Conservation (phyloP, 1,140 invertebrate species). For the Macrocentrus cingulum region DNA sequence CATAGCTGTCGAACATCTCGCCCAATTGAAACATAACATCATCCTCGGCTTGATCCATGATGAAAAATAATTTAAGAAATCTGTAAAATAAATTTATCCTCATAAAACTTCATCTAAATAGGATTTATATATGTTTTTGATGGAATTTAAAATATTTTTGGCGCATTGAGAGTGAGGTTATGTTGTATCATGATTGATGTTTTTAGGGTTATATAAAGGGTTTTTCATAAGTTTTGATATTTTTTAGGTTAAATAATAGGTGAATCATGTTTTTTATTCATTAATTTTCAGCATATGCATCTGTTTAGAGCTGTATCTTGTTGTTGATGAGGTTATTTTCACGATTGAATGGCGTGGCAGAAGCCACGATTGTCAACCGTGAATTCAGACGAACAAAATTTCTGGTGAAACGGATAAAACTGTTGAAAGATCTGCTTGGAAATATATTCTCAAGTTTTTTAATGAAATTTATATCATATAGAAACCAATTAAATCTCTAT, state of each 20-base stretch:
- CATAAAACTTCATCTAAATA: background rate
- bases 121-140: too few relatives aligned
- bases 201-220: too few relatives aligned
- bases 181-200: too few relatives aligned
- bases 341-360: constrained; percentile 53
- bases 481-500: background rate
- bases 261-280: constrained; percentile 7
- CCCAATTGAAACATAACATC: constrained; percentile 49
- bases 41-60: constrained; percentile 35
- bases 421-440: background rate
- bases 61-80: constrained; percentile 20
- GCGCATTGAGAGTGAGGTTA: too few relatives aligned
- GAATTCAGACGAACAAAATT: constrained; percentile 49
- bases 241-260: too few relatives aligned
- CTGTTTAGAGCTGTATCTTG: constrained; percentile 5
- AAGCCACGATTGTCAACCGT: constrained; percentile 53
- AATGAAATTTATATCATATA: background rate
- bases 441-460: background rate
- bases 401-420: constrained; percentile 42
- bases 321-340: constrained; percentile 38
- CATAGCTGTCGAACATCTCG: constrained; percentile 55
- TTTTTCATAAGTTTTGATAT: too few relatives aligned
- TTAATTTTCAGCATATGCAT: background rate
- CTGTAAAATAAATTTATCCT: constrained; percentile 20
- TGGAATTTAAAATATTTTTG: background rate